Evolutionary conservation across 2,797 vertebrate species (phyloP).

Genomic region (Platyrinchus mystaceus): DNA sequence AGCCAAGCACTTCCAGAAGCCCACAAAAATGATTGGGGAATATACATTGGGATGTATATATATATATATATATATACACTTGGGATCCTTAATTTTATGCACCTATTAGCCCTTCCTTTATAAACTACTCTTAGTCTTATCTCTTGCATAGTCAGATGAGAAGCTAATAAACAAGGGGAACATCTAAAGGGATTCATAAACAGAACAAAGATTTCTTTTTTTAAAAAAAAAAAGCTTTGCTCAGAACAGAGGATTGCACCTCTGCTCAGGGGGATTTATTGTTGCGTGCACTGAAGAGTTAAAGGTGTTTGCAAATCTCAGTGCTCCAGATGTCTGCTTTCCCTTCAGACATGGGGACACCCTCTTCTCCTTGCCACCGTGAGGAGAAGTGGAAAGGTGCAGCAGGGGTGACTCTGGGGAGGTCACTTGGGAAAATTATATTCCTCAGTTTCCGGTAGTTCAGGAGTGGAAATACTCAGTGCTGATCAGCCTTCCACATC

Average conservation of each 20-base stretch:
- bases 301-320: neutral
- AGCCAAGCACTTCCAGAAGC: neutral
- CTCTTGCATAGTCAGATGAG: neutral
- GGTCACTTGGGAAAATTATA: neutral
- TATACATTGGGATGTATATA: too few relatives aligned
- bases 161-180: neutral
- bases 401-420: neutral
- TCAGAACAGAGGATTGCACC: neutral
- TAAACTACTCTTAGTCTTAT: neutral
- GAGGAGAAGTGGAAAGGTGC: neutral
- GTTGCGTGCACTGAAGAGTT: neutral
- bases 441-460: neutral
- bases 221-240: too few relatives aligned
- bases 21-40: neutral
- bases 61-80: too few relatives aligned
- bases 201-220: neutral
- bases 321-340: neutral
- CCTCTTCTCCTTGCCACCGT: neutral
- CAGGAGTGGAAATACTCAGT: neutral
- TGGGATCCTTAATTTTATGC: neutral
- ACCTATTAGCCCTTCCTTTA: neutral
- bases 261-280: neutral
- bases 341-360: neutral
- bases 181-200: neutral
- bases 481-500: neutral